Percentiles rank a stretch among this genome's conserved stretches.
Conservation (phyloP, 2,888 invertebrate species). For the Lepidochitona cinerea region DNA sequence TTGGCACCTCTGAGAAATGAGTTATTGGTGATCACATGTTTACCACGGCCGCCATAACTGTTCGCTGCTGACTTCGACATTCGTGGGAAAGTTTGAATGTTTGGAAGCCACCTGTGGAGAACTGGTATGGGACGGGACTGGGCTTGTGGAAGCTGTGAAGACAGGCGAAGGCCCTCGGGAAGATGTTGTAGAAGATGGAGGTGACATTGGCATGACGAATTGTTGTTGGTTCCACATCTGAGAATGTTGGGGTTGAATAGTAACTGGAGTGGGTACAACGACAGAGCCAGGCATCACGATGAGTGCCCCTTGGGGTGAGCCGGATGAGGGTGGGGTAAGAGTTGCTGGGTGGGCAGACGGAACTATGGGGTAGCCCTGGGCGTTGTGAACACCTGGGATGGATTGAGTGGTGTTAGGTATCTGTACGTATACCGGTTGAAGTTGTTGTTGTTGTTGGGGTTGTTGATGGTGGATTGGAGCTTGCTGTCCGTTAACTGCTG, state of each 20-base stretch:
- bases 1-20: not conserved
- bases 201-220: not conserved
- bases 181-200: not conserved
- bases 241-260: not conserved
- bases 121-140: not conserved
- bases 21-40: not conserved
- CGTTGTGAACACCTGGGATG: not conserved
- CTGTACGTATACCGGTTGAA: not conserved
- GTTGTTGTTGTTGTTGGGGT: not conserved
- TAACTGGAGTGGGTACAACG: not conserved
- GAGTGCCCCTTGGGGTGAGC: not conserved
- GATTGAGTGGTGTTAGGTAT: not conserved
- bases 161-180: not conserved
- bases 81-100: not conserved
- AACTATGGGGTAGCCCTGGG: not conserved
- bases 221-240: not conserved
- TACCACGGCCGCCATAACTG: slow-evolving; percentile 4
- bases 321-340: not conserved
- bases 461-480: not conserved
- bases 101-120: not conserved
- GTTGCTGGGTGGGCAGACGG: not conserved
- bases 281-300: not conserved
- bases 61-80: not conserved
- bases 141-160: not conserved
- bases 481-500: not conserved